phyloP scores from a whole-genome alignment of 2,113 vertebrate genomes.

The Platycercus adscitus region DNA sequence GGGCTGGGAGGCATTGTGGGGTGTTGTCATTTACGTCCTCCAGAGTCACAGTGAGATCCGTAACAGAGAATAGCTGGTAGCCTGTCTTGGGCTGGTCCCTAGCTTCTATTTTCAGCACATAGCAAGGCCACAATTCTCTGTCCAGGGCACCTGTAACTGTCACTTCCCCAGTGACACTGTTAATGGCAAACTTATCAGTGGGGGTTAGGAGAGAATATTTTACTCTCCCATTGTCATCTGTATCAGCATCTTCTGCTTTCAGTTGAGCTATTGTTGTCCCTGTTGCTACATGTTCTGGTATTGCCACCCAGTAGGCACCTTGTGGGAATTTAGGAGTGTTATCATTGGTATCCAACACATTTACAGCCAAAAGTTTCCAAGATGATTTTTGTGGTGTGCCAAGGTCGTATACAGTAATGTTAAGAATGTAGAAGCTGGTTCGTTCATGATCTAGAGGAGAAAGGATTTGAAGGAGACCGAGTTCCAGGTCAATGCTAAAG shows the following conservation, averaged over 20 bases:
- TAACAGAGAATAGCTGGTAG: conserved; percentile 81
- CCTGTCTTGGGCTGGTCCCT: conserved; percentile 84
- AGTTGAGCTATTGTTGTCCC: conserved; percentile 83
- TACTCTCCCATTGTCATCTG: conserved; percentile 80
- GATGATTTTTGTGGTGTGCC: conserved; percentile 88
- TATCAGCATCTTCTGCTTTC: conserved; percentile 83
- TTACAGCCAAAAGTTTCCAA: conserved; percentile 91
- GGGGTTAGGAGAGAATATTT: conserved; percentile 85
- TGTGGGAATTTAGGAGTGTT: conserved; percentile 87
- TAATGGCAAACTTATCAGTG: conserved; percentile 84
- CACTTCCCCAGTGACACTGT: conserved; percentile 86
- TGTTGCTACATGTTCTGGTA: conserved; percentile 83
- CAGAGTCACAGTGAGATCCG: conserved; percentile 83
- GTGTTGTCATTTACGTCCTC: conserved; percentile 92
- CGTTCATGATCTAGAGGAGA: conserved; percentile 88
- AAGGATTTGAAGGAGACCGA: conserved; percentile 84
- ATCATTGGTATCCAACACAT: conserved; percentile 92
- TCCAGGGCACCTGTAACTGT: conserved; percentile 83
- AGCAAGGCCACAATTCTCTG: conserved; percentile 82
- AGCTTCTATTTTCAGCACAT: conserved; percentile 87
- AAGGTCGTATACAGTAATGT: conserved; percentile 91
- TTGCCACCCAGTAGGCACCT: conserved; percentile 81
- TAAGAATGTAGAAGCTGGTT: conserved; percentile 90
- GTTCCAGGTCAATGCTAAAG: conserved; percentile 87
- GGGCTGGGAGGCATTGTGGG: conserved; percentile 85